phyloP scores from a whole-genome alignment of 2,888 invertebrate genomes.

The Prosapia bicincta region DNA sequence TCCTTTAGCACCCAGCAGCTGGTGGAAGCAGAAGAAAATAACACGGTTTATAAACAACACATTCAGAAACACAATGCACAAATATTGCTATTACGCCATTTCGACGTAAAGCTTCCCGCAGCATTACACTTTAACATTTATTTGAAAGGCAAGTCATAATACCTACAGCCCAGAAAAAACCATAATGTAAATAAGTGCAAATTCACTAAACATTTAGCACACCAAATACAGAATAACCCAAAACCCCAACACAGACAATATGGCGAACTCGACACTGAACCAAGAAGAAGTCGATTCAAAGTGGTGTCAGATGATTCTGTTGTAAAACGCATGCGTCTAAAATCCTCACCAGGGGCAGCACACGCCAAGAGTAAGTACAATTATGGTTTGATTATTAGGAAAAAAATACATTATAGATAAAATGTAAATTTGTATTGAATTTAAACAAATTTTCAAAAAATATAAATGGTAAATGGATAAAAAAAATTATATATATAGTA shows the following conservation, averaged over 20 bases:
- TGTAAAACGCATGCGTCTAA: not conserved
- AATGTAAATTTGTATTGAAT: too few relatives aligned
- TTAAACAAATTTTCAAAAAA: too few relatives aligned
- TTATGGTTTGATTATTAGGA: too few relatives aligned
- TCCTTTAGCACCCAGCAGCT: constrained; percentile 25
- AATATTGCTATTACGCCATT: constrained; percentile 23
- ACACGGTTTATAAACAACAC: constrained; percentile 25
- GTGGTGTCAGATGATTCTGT: not conserved
- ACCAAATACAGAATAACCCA: not conserved
- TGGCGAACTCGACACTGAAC: not conserved
- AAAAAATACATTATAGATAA: too few relatives aligned
- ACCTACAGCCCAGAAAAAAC: not conserved
- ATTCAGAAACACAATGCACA: constrained; percentile 22
- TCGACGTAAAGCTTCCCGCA: constrained; percentile 19
- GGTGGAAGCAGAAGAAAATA: constrained; percentile 20
- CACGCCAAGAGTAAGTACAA: not conserved
- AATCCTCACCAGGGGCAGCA: not conserved
- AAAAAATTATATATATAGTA: too few relatives aligned
- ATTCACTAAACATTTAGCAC: not conserved
- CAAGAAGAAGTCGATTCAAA: constrained; percentile 2
- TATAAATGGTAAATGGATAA: too few relatives aligned
- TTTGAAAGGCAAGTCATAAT: not conserved
- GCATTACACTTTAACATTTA: constrained; percentile 24
- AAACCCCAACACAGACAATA: not conserved
- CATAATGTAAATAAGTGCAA: constrained; percentile 2